phyloP scores from a whole-genome alignment of 2,113 vertebrate genomes.

The Oceanodroma tethys region DNA sequence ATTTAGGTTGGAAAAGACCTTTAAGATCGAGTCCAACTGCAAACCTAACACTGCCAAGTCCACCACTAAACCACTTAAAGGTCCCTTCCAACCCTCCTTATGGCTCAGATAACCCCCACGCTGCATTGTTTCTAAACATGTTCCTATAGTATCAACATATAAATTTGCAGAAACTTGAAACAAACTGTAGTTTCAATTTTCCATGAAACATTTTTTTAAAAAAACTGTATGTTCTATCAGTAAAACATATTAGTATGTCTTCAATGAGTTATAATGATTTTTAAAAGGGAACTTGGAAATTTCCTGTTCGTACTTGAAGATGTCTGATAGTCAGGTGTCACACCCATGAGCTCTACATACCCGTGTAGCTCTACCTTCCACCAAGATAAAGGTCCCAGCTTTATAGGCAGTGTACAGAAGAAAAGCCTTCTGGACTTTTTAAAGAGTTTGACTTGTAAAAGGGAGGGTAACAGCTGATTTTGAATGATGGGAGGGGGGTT shows the following conservation, averaged over 20 bases:
- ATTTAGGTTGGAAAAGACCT: no score
- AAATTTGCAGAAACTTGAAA: background rate
- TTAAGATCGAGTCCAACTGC: no score
- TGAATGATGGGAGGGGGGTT: fast-evolving
- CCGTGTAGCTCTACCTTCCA: background rate
- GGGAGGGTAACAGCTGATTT: background rate
- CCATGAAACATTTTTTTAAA: background rate
- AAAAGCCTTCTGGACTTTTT: background rate
- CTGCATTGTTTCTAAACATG: background rate
- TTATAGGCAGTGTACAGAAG: background rate
- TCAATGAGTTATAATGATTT: background rate
- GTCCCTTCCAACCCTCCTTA: background rate
- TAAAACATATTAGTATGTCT: background rate
- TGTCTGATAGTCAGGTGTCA: background rate
- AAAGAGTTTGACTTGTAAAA: background rate
- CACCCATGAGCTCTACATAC: background rate
- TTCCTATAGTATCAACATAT: background rate
- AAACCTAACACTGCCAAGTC: background rate
- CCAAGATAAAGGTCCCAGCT: background rate
- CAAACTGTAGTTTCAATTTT: background rate
- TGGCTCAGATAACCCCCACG: fast-evolving
- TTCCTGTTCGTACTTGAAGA: background rate
- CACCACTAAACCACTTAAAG: background rate
- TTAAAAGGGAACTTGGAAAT: background rate
- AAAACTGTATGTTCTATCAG: background rate